Base-by-base conservation (phyloP, 2,888 invertebrate species). In the Corythucha ciliata region DNA sequence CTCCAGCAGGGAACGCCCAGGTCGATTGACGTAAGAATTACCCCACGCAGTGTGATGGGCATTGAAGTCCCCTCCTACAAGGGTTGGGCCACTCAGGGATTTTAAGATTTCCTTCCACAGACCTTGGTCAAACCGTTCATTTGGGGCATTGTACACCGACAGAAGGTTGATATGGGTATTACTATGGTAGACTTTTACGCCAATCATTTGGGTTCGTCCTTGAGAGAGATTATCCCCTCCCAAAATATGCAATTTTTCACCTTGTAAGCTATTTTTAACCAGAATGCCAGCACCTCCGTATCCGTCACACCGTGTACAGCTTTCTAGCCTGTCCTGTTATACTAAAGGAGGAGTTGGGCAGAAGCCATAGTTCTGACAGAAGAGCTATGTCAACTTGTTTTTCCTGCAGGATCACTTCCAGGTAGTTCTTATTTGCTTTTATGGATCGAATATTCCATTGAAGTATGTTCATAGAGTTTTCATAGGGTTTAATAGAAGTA, bases 381-480 rank as follows among this genome's bases (percentile, higher is more conserved):
- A 42, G 24, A 4, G 25, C 25, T 7, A 42, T 16, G 25, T 42
- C 42, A 5, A 42, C 26, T 10, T 42, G 22, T 6, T 8, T 2
- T 4, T 4, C 14, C 4, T 14, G 3, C 4, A 42, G 6, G 8
- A 42, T 4, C 22, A 25, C 16, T 22, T 42, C 42, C 3, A 42
- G 25, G 25, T 12, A 14, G 12, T 26, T 26, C 16, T 42, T 42
- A n/a, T 42, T 42, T 8, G 42, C 16, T 12, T 25, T 22, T 14
- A 24, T 6, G 5, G 42, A 42, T 12, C 42, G 42, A 3, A 26
- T 4, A 26, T 42, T 42, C 42, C 42, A 42, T 26, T 42, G 42
- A 42, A 22, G 12, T 5, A n/a, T n/a, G n/a, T n/a, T n/a, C n/a
- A n/a, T n/a, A n/a, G n/a, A n/a, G n/a, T n/a, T n/a, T n/a, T n/a